These are phyloP conservation scores for Pimpla rufipes DNA, from an alignment of 2,888 invertebrate species.

Conservation along the genomic window DNA sequence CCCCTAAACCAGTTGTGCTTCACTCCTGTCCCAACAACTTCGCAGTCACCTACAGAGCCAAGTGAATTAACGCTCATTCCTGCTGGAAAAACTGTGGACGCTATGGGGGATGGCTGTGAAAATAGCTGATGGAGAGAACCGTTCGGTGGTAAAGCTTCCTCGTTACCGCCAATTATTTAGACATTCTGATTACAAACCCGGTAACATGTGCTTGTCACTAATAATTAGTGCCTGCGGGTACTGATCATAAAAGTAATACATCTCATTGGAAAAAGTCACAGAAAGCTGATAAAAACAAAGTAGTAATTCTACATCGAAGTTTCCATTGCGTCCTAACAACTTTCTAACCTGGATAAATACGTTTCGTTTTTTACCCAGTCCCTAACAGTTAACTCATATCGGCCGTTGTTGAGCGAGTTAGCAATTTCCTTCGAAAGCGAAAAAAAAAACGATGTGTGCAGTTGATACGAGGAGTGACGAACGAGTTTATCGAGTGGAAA, in stretches of 20 bases:
- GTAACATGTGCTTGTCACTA: no score
- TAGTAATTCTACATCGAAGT: not conserved
- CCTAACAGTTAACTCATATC: not conserved
- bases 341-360: not conserved
- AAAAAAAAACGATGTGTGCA: conserved; percentile 5
- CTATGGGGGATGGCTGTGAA: not conserved
- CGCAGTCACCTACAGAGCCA: conserved; percentile 56
- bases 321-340: not conserved
- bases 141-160: conserved; percentile 23
- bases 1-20: conserved; percentile 46
- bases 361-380: not conserved
- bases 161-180: not conserved
- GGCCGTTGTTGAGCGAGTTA: not conserved
- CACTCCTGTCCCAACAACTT: conserved; percentile 65
- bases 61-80: conserved; percentile 63
- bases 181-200: no score
- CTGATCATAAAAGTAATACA: not conserved
- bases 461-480: not conserved
- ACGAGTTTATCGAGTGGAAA: conserved; percentile 29
- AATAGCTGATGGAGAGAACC: not conserved
- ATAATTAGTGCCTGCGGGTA: not conserved
- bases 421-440: not conserved
- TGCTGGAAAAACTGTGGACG: conserved; percentile 43
- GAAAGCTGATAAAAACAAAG: not conserved
- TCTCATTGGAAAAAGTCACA: not conserved